These are phyloP conservation scores for Pantherophis guttatus DNA, from an alignment of 2,113 vertebrate genomes.

Conservation along the genomic window DNA sequence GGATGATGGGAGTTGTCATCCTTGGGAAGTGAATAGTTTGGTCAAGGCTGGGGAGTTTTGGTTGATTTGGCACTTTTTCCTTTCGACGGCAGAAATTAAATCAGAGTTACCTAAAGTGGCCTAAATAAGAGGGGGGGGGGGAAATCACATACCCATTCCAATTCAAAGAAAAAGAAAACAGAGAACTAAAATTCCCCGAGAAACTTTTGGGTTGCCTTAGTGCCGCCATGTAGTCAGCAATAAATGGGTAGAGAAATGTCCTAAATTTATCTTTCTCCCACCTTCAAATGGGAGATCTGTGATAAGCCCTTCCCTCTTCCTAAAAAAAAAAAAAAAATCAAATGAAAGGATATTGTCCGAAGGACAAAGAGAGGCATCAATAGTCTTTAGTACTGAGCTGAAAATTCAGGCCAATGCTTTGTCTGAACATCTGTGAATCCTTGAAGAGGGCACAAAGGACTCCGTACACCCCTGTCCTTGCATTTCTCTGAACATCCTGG, in stretches of 20 bases:
- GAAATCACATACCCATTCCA: neutral
- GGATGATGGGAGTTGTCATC: neutral
- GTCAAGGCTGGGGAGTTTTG: neutral
- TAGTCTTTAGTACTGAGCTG: neutral
- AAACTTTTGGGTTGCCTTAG: neutral
- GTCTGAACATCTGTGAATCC: neutral
- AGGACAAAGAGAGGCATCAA: neutral
- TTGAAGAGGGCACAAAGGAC: neutral
- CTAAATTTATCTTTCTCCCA: neutral
- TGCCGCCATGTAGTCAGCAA: neutral
- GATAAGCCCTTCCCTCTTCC: neutral
- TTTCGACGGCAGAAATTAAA: neutral
- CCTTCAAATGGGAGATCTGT: neutral
- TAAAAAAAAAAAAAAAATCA: neutral
- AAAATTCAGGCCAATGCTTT: neutral
- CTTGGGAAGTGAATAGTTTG: neutral
- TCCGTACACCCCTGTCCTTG: neutral
- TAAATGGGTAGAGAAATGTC: neutral
- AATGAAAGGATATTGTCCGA: neutral
- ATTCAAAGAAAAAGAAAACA: neutral
- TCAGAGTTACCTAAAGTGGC: neutral
- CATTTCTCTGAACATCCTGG: neutral
- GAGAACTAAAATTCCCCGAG: neutral
- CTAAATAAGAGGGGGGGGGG: neutral
- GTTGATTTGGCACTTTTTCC: neutral